Evolutionary conservation across 2,888 invertebrate species (phyloP).

Genomic region (Rhogogaster chlorosoma): DNA sequence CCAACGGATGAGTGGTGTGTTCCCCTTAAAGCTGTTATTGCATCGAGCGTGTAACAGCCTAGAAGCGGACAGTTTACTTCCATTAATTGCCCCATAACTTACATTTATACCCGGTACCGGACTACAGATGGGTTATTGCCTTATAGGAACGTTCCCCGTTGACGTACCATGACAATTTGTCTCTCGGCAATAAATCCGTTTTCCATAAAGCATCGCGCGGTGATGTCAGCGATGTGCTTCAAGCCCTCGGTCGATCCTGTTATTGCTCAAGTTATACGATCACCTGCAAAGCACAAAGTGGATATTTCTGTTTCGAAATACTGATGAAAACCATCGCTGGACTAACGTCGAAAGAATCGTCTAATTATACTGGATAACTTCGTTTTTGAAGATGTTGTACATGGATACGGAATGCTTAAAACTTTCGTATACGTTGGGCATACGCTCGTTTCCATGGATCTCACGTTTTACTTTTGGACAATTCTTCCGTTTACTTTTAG

Average conservation of each 20-base stretch:
- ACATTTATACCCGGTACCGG: conserved; percentile 59
- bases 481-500: background rate
- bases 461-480: background rate
- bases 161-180: conserved; percentile 56
- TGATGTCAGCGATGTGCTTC: conserved; percentile 45
- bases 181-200: conserved; percentile 59
- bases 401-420: background rate
- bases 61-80: conserved; percentile 57
- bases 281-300: conserved; percentile 11
- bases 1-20: conserved; percentile 36
- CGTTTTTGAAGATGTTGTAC: background rate
- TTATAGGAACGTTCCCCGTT: conserved; percentile 52
- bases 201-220: conserved; percentile 53
- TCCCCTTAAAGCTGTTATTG: conserved; percentile 47
- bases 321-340: background rate
- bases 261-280: background rate
- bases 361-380: background rate
- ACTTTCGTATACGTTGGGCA: background rate
- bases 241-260: background rate
- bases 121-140: conserved; percentile 46
- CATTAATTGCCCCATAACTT: conserved; percentile 63
- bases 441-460: background rate
- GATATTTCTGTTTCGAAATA: conserved; percentile 6
- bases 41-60: conserved; percentile 50
- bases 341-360: background rate